Conservation (phyloP, 64 coral and sea anemone genomes). For the Acropora tenuis region DNA sequence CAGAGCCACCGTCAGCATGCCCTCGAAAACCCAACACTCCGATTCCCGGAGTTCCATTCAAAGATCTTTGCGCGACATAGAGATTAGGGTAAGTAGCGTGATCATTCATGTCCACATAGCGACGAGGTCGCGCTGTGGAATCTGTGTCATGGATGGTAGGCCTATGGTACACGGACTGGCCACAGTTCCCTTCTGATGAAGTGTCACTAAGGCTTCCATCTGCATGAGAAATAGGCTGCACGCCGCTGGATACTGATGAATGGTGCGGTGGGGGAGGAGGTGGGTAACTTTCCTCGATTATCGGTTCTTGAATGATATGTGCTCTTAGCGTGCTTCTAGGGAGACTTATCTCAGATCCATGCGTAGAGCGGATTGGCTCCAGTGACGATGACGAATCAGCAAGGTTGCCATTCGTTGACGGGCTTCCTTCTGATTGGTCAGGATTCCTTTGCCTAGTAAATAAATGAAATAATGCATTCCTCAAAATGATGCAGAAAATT, state of each 20-base stretch:
- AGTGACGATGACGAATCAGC: slow-evolving; percentile 91
- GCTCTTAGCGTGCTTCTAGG: slow-evolving; percentile 74
- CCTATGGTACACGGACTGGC: slow-evolving; percentile 66
- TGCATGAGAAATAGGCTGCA: slow-evolving; percentile 39
- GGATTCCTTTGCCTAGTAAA: slow-evolving; percentile 37
- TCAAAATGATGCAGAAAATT: neutral
- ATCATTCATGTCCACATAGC: slow-evolving; percentile 30
- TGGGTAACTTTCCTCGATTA: slow-evolving; percentile 75
- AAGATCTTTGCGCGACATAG: slow-evolving; percentile 29
- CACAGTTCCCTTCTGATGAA: slow-evolving; percentile 82
- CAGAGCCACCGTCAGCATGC: slow-evolving; percentile 87
- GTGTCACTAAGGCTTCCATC: slow-evolving; percentile 88
- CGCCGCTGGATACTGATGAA: slow-evolving; percentile 48
- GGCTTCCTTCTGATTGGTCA: slow-evolving; percentile 54
- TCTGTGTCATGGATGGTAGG: slow-evolving; percentile 84
- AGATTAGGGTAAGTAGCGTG: slow-evolving; percentile 26
- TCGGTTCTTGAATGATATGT: slow-evolving; percentile 70
- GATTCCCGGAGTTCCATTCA: slow-evolving; percentile 75
- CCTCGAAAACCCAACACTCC: slow-evolving; percentile 76
- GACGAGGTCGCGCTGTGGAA: slow-evolving; percentile 34
- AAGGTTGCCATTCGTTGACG: slow-evolving; percentile 87
- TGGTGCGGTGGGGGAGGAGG: slow-evolving; percentile 73
- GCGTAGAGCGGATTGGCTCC: slow-evolving; percentile 77
- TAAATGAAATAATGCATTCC: neutral
- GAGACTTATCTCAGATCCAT: slow-evolving; percentile 89